Base-by-base conservation (phyloP, 2,113 vertebrate genomes). In the Candoia aspera region DNA sequence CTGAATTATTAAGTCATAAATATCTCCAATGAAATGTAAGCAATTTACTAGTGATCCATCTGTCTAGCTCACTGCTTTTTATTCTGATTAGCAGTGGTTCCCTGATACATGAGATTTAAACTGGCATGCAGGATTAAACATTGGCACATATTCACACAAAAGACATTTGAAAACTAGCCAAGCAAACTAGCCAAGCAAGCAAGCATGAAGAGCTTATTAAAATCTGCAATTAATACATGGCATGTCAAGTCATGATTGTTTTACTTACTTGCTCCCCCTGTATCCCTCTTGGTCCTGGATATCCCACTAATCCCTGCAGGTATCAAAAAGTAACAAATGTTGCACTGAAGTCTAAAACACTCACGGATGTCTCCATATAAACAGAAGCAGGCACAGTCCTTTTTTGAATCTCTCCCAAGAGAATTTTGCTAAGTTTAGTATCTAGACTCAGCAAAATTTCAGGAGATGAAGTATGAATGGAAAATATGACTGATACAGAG, bases 261-360 rank as follows among this genome's bases (percentile, higher is more conserved):
- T 2, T 24, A 96, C 98, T 97, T 96, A 99, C 99, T 97, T 98
- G 98, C 95, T 99, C 98, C 93, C 99, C 99, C 93, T 46, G 97
- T 17, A 95, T 97, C 79, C 99, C 99, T 37, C 87, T 95, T 84
- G 96, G 97, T 24, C 99, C 99, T 8, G 93, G 94, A 97, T 98
- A 97, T 94, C 99, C 99, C 97, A 99, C 99, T 86, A 96, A 96
- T 97, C 99, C 99, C 99, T 99, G 95, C 3, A 96, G 88, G 79
- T 0, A 42, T 86, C 62, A 96, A 95, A 90, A 73, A 94, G 84
- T 91, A 91, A 94, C 42, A 97, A 33, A 2, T 42, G 29, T 64
- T 23, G 1, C 87, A 73, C 94, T 85, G 86, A 93, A 92, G n/a
- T 91, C 86, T 93, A 8, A 90, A 93, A 93, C 33, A 90, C 62